Evolutionary conservation across 2,797 vertebrate species (phyloP), one percentile per base, ranked within the genome.

Genomic region (Anguilla obscura): DNA sequence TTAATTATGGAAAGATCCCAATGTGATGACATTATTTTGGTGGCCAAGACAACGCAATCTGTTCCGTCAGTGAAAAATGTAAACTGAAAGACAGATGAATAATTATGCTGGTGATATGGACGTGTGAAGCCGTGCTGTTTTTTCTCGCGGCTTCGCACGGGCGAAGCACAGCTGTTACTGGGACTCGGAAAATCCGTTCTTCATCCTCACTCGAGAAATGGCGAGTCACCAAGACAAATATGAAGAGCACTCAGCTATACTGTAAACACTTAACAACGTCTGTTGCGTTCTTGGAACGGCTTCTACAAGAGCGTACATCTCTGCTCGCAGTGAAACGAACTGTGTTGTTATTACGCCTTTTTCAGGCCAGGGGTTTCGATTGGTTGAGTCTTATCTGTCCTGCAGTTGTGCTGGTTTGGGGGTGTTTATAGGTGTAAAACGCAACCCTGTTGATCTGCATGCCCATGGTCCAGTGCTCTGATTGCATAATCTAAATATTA

Each of bases 181-280:
- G 4, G 82, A 87, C 52, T 84, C 33, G 52, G 83, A 58, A 84
- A 87, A 21, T 63, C 30, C 27, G 18, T 84, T 84, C 48, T 33
- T 71, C 60, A 66, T 21, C 80, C n/a, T 58, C 45, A 30, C 63
- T 10, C 82, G 66, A 84, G 24, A 84, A 87, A 50, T 27, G 27
- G 82, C 82, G 36, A 14, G 30, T 71, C 71, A 16, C 60, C 45
- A 56, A 56, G 60, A 24, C 50, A 16, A 40, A 48, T 24, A 58
- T 36, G 58, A 86, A 48, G 40, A 56, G 60, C 18, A 36, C 21
- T 8, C 30, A 1, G 54, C 21, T 60, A 40, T 18, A 40, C 48
- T 36, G 36, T 66, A 79, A 85, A 58, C 66, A 85, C n/a, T 60
- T 40, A 54, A 27, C 16, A n/a, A n/a, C 48, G 45, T 87, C 66